Evolutionary conservation across 2,888 invertebrate species (phyloP).

Genomic region (Isotomurus palustris): DNA sequence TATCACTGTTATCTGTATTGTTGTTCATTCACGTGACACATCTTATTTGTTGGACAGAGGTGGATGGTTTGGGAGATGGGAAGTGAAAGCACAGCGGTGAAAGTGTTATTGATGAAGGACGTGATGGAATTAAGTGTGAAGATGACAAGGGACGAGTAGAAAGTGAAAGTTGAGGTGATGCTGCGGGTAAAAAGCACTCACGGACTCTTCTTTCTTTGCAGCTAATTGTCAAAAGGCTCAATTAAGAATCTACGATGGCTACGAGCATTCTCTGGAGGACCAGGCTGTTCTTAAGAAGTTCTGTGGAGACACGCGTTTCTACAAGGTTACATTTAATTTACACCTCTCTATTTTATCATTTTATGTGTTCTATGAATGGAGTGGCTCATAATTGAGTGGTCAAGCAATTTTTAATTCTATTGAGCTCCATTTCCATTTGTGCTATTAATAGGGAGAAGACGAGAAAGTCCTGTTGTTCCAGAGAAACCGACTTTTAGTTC

Average conservation of each 20-base stretch:
- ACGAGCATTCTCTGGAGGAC: conserved; percentile 45
- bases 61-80: no score
- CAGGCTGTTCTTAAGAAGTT: conserved; percentile 47
- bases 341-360: background rate
- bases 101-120: no score
- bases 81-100: no score
- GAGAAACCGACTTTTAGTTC: conserved; percentile 50
- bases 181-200: background rate
- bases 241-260: conserved; percentile 51
- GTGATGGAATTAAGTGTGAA: no score
- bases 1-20: no score
- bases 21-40: no score
- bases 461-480: conserved; percentile 50
- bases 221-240: conserved; percentile 51
- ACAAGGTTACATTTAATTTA: conserved; percentile 47
- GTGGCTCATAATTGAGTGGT: background rate
- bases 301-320: conserved; percentile 52
- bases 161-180: no score
- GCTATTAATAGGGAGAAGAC: conserved; percentile 47
- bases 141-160: no score
- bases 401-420: background rate
- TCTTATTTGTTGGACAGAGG: no score
- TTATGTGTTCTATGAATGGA: background rate
- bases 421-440: background rate
- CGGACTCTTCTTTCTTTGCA: conserved; percentile 21